Evolutionary conservation across 2,113 vertebrate genomes (phyloP), one percentile per base, ranked within the genome.

Genomic region (Caloenas nicobarica): DNA sequence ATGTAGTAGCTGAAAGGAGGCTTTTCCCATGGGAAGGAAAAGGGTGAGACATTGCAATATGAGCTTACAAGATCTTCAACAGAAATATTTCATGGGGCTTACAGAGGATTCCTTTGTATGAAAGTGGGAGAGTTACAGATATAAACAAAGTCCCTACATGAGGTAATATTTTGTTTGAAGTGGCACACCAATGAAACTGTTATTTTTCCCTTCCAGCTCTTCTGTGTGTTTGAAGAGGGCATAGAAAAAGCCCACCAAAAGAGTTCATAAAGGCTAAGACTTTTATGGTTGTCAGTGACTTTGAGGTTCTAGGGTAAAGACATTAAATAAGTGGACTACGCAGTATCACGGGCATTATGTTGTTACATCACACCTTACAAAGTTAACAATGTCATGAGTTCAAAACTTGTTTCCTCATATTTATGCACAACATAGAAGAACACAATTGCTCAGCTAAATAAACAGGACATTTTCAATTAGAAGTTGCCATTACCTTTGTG

Each of bases 401-500:
- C 51, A 84, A 78, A 91, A 64, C 3, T 1, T 23, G 48, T 81
- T 91, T 92, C 57, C 61, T 93, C n/a, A 28, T 92, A 81, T 86
- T 89, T 89, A 91, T 93, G 93, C 73, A 72, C 38, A 91, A 81
- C 61, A 51, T 13, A 38, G 69, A 87, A 58, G n/a, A 78, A 53
- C 65, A 74, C 87, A 74, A 78, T 91, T 81, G 72, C 93, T 93
- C 61, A 84, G 83, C 94, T 96, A 95, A 96, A 81, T 71, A 91
- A 96, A 91, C 77, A 81, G 93, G 91, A 89, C 92, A 87, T 91
- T 95, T 97, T 92, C 92, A 93, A 97, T 95, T 96, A 93, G 42
- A 95, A 93, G 81, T 88, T 97, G 95, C 94, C 61, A 53, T 95
- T 97, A 95, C 93, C 86, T 96, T 92, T 96, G 93, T 93, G 91